Conservation (phyloP, 2,888 invertebrate species). For the Omphaloscelis lunosa region DNA sequence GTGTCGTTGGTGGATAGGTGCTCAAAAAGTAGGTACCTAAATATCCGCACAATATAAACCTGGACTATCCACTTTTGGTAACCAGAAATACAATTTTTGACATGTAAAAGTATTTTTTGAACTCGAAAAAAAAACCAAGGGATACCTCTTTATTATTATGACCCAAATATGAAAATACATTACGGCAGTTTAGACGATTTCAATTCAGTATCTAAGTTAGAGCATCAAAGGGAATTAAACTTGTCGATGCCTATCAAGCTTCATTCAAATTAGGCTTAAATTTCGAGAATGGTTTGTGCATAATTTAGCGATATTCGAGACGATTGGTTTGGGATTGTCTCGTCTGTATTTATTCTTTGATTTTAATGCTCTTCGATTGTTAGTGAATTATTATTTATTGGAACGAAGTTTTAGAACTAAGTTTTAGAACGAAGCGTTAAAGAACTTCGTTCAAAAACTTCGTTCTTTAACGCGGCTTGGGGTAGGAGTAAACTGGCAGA, state of each 20-base stretch:
- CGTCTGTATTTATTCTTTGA: constrained; percentile 3
- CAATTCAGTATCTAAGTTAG: constrained; percentile 28
- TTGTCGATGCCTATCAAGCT: neutral
- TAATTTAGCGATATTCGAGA: constrained; percentile 11
- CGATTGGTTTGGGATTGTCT: neutral
- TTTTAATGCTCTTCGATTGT: neutral
- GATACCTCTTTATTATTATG: neutral
- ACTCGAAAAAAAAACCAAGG: too few relatives aligned
- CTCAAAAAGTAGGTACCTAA: neutral
- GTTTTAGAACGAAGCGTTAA: too few relatives aligned
- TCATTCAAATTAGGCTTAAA: constrained; percentile 12
- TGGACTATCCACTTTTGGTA: neutral
- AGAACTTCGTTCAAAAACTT: too few relatives aligned
- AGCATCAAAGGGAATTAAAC: constrained; percentile 25
- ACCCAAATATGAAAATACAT: neutral
- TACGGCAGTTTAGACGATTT: constrained; percentile 3
- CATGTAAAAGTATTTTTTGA: neutral
- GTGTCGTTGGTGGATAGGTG: neutral
- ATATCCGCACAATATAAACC: neutral
- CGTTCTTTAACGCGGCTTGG: too few relatives aligned
- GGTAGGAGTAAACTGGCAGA: too few relatives aligned
- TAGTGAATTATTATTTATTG: neutral
- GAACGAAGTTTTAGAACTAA: too few relatives aligned
- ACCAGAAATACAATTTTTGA: neutral
- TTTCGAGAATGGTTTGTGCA: constrained; percentile 10